phyloP scores from a whole-genome alignment of 1,140 invertebrate species.

The Ostrea edulis region DNA sequence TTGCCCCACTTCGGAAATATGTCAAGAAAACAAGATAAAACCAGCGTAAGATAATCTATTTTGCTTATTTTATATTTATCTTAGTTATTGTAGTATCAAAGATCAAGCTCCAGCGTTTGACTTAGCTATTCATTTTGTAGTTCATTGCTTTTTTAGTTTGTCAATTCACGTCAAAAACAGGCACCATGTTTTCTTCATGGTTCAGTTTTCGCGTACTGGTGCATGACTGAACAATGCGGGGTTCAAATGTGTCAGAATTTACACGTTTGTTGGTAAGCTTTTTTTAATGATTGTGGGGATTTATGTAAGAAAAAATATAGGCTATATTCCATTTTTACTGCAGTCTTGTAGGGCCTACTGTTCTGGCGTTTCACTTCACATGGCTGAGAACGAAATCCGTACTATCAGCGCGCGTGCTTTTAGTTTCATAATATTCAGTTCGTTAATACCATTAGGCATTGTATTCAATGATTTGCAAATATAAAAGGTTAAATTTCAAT shows the following conservation, averaged over 20 bases:
- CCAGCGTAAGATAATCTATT: neutral
- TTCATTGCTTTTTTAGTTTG: no score
- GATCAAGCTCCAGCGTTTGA: neutral
- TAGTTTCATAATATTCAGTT: no score
- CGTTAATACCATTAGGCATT: no score
- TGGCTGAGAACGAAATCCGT: no score
- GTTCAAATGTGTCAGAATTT: neutral
- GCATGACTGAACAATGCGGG: neutral
- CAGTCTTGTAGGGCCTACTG: no score
- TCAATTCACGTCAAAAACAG: constrained; percentile 10
- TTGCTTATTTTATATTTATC: neutral
- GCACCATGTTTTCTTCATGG: constrained; percentile 31
- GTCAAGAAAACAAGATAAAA: constrained; percentile 26
- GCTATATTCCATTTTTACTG: no score
- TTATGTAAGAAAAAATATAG: no score
- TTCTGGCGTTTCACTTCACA: no score
- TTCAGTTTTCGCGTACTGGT: constrained; percentile 24
- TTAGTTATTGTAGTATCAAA: neutral
- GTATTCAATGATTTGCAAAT: no score
- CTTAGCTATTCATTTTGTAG: neutral
- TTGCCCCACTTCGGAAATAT: constrained; percentile 34
- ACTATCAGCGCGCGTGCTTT: no score
- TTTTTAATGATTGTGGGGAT: neutral
- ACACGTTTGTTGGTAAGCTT: neutral
- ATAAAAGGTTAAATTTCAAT: no score